phyloP scores from a whole-genome alignment of 2,888 invertebrate species.

The Alloplasta piceator region DNA sequence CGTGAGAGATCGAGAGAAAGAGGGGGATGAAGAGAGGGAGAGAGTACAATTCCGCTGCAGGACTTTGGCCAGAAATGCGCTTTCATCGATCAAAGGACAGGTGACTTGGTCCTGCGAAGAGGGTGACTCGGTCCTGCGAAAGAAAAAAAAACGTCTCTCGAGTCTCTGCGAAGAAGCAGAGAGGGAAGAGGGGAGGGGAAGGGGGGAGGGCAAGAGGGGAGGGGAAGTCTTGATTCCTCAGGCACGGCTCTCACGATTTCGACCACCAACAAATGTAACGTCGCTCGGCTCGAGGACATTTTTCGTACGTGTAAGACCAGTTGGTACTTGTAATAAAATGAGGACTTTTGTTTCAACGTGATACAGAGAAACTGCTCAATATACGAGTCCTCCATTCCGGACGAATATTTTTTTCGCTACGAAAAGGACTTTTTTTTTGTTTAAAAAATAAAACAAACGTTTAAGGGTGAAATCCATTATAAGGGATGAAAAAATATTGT shows the following conservation, averaged over 20 bases:
- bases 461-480: not conserved
- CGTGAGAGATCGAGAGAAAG: slow-evolving; percentile 28
- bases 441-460: slow-evolving; percentile 2
- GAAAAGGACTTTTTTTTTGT: not conserved
- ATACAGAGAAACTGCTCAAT: not conserved
- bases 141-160: too few species aligned
- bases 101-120: slow-evolving; percentile 44
- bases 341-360: slow-evolving; percentile 31
- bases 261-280: slow-evolving; percentile 58
- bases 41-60: slow-evolving; percentile 10
- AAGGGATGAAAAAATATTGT: too few species aligned
- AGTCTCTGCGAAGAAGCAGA: not conserved
- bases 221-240: slow-evolving; percentile 41
- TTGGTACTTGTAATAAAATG: not conserved
- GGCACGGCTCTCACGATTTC: slow-evolving; percentile 66
- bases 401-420: slow-evolving; percentile 1
- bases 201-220: too few species aligned
- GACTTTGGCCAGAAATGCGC: slow-evolving; percentile 7
- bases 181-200: not conserved
- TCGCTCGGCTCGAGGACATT: slow-evolving; percentile 61
- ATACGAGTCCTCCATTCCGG: not conserved
- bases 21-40: slow-evolving; percentile 10
- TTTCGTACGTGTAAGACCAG: slow-evolving; percentile 54
- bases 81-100: slow-evolving; percentile 64
- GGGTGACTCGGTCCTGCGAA: not conserved